These are phyloP conservation scores for Steatornis caripensis DNA, from an alignment of 2,113 vertebrate genomes.

Conservation along the genomic window DNA sequence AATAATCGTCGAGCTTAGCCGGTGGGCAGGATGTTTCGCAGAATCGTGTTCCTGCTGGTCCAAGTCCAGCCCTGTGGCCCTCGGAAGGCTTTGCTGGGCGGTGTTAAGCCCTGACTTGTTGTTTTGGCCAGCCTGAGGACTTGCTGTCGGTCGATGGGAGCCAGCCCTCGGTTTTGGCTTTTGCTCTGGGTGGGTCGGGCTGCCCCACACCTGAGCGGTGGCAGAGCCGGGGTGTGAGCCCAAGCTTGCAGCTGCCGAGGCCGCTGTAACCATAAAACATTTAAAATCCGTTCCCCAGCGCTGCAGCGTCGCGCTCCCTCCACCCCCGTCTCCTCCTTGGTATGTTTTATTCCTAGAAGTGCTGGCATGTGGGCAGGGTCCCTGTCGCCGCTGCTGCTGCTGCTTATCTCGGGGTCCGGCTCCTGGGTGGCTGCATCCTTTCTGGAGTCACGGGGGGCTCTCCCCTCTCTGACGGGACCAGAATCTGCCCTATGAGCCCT, in stretches of 20 bases:
- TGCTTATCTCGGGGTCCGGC: background rate
- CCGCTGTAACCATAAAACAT: background rate
- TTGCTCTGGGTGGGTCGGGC: background rate
- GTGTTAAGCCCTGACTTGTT: background rate
- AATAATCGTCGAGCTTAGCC: background rate
- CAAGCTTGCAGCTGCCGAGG: background rate
- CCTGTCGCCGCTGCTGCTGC: background rate
- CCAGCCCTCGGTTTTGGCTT: background rate
- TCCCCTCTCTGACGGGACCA: background rate
- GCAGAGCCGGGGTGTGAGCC: rapidly evolving
- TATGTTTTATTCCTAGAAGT: constrained; percentile 38
- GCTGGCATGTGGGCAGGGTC: background rate
- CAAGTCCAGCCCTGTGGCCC: background rate
- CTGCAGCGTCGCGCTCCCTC: rapidly evolving
- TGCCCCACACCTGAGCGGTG: background rate
- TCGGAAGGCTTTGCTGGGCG: background rate
- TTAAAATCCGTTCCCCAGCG: background rate
- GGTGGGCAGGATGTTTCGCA: constrained; percentile 20
- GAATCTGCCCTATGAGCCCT: background rate
- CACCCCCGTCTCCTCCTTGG: background rate
- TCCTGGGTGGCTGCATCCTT: constrained; percentile 15
- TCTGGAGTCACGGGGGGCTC: background rate
- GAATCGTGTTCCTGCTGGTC: background rate
- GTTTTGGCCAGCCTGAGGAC: background rate
- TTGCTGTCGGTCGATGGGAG: background rate